These are phyloP conservation scores for Hypomecis atomaria DNA, from an alignment of 2,888 invertebrate genomes.

Conservation along the genomic window DNA sequence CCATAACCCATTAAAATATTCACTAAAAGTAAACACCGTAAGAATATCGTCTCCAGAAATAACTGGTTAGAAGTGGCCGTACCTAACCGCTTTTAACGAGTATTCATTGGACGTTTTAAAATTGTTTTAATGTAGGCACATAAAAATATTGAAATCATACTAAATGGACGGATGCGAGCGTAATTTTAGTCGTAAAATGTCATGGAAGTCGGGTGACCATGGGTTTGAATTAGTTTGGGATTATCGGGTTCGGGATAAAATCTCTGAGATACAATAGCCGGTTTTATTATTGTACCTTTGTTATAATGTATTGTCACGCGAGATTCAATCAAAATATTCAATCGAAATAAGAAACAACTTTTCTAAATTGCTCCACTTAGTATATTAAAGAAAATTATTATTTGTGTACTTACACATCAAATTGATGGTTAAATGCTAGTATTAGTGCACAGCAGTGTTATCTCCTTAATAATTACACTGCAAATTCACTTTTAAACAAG, in stretches of 20 bases:
- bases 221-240: neutral
- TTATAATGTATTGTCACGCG: too few relatives aligned
- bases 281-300: too few relatives aligned
- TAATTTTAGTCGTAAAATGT: slow-evolving; percentile 54
- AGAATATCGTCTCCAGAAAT: slow-evolving; percentile 15
- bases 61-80: slow-evolving; percentile 24
- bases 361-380: too few relatives aligned
- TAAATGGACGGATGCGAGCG: slow-evolving; percentile 49
- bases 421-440: too few relatives aligned
- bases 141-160: slow-evolving; percentile 52
- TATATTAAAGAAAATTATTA: too few relatives aligned
- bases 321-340: too few relatives aligned
- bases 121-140: slow-evolving; percentile 44
- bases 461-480: too few relatives aligned
- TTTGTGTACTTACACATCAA: too few relatives aligned
- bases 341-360: too few relatives aligned
- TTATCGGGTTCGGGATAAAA: neutral
- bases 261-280: too few relatives aligned
- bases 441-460: too few relatives aligned
- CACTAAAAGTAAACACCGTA: slow-evolving; percentile 12
- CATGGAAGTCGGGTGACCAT: slow-evolving; percentile 26
- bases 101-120: slow-evolving; percentile 37
- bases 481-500: too few relatives aligned
- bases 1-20: neutral
- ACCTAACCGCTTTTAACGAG: slow-evolving; percentile 32